These are phyloP conservation scores for Limanda limanda DNA, from an alignment of 2,113 vertebrate genomes.

Conservation along the genomic window DNA sequence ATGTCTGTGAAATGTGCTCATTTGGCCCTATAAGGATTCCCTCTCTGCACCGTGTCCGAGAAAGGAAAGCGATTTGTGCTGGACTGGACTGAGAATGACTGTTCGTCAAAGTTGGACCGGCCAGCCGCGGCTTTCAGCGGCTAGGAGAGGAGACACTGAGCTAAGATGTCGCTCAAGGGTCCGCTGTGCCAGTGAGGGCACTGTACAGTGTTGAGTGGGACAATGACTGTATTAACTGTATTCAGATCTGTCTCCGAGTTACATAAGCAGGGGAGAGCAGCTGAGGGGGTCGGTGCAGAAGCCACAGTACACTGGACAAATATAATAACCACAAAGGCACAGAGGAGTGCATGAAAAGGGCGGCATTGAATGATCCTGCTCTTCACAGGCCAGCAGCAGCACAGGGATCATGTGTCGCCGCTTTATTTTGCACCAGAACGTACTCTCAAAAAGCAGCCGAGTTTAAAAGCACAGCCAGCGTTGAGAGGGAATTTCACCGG, in stretches of 20 bases:
- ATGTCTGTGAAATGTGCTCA: constrained; percentile 31
- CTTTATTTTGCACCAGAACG: constrained; percentile 55
- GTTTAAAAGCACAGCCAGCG: constrained; percentile 18
- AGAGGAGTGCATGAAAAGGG: constrained; percentile 73
- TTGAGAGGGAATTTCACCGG: constrained; percentile 43
- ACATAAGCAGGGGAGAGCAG: constrained; percentile 72
- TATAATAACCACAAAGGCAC: constrained; percentile 80
- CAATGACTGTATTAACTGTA: constrained; percentile 80
- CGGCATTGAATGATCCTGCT: constrained; percentile 71
- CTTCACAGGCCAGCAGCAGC: constrained; percentile 68
- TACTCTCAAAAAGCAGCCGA: constrained; percentile 15
- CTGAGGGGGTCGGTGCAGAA: constrained; percentile 73
- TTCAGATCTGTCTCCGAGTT: constrained; percentile 77
- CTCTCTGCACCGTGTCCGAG: constrained; percentile 6
- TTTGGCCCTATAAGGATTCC: constrained; percentile 45
- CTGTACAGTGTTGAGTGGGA: constrained; percentile 74
- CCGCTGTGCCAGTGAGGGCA: constrained; percentile 62
- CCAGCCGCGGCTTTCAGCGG: constrained; percentile 59
- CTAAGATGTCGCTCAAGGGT: constrained; percentile 76
- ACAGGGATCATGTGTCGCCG: constrained; percentile 50
- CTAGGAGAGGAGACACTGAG: constrained; percentile 46
- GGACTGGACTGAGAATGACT: constrained; percentile 51
- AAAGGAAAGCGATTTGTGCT: constrained; percentile 40
- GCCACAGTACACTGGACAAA: constrained; percentile 84
- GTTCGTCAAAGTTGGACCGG: constrained; percentile 49